Evolutionary conservation across 2,113 vertebrate species (phyloP).

Genomic region (Scalopus aquaticus): DNA sequence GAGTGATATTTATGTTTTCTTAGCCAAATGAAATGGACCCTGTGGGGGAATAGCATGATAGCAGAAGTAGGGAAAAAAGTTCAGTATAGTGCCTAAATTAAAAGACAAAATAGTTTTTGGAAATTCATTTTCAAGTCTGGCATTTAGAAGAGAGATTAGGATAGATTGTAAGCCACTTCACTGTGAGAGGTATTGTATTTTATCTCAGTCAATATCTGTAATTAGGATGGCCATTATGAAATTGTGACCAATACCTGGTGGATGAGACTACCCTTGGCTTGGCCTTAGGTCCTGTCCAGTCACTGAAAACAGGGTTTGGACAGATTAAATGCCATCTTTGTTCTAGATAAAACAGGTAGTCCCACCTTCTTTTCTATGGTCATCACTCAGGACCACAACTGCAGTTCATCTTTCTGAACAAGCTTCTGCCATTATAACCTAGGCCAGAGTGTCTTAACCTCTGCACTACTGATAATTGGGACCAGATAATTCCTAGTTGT

Average conservation of each 20-base stretch:
- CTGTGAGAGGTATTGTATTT: conserved; percentile 28
- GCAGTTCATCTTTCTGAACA: background rate
- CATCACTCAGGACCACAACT: conserved; percentile 2
- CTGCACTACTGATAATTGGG: background rate
- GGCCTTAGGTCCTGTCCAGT: background rate
- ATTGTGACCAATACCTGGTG: background rate
- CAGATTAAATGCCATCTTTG: conserved; percentile 10
- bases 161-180: background rate
- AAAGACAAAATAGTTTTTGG: background rate
- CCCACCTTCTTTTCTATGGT: conserved; percentile 12
- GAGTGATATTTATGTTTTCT: background rate
- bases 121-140: conserved; percentile 10
- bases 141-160: background rate
- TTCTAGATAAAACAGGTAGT: background rate
- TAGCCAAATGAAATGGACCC: background rate
- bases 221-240: background rate
- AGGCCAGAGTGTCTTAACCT: background rate
- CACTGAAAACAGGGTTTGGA: background rate
- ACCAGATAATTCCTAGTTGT: background rate
- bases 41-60: background rate
- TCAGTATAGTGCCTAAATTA: background rate
- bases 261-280: background rate
- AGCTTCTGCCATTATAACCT: background rate
- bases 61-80: background rate
- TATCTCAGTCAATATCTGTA: background rate